Evolutionary conservation across 2,113 vertebrate genomes (phyloP).

Genomic region (Numenius arquata): DNA sequence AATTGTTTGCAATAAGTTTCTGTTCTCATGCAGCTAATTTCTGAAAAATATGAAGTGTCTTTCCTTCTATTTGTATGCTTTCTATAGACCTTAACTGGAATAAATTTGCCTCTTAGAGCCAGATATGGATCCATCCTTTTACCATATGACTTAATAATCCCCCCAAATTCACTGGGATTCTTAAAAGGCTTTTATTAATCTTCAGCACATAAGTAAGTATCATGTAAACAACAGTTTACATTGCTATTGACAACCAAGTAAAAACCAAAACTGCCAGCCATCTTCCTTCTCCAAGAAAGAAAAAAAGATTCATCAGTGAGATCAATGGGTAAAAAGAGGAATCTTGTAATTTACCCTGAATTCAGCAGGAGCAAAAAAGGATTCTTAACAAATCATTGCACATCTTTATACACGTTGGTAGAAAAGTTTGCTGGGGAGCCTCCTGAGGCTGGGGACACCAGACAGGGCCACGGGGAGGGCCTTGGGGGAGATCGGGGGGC

Average conservation of each 20-base stretch:
- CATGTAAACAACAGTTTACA: not conserved
- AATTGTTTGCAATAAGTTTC: not conserved
- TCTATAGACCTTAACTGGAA: not conserved
- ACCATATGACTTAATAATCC: not conserved
- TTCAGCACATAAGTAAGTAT: not conserved
- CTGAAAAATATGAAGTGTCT: not conserved
- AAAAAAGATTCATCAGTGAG: not conserved
- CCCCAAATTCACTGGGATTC: not conserved
- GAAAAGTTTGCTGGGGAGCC: not conserved
- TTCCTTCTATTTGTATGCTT: not conserved
- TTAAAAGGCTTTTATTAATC: not conserved
- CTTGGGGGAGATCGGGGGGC: rapidly evolving
- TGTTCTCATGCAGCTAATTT: not conserved
- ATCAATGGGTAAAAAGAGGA: not conserved
- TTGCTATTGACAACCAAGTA: not conserved
- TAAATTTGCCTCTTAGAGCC: not conserved
- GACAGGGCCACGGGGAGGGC: rapidly evolving
- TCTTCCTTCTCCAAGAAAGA: not conserved
- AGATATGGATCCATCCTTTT: not conserved
- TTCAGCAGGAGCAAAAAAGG: not conserved
- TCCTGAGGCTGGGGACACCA: not conserved
- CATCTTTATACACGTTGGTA: not conserved
- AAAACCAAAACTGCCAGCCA: not conserved
- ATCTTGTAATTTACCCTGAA: not conserved
- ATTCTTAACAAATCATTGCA: not conserved